Base-by-base conservation (phyloP, 2,797 vertebrate genomes). In the Mormyrus proboscirostris region DNA sequence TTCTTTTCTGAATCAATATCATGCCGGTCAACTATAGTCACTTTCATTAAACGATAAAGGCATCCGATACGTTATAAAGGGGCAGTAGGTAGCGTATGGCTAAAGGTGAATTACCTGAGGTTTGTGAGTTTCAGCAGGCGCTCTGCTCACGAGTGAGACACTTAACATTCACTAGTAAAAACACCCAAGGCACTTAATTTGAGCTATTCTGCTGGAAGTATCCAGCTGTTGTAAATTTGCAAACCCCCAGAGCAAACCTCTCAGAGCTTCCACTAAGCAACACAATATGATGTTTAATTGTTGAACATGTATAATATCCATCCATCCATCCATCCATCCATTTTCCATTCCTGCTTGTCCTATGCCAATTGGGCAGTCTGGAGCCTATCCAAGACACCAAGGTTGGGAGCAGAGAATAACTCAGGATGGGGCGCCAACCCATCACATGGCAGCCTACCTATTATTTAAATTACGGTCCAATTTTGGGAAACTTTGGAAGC, bases 101-200 rank as follows among this genome's bases (percentile, higher is more conserved):
- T 44, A 2, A 41, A 16, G 5, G 16, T 79, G 73, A 44, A 44
- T 2, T 47, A 79, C 73, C 19, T 19, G 76, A 16, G 16, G 33
- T 7, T 44, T 44, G 6, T 44, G 14, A 47, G 76, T 44, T 47
- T 29, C 38, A 82, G 73, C 0, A 44, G 38, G 38, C 16, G 6
- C 12, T n/a, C 38, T 79, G 73, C 38, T 44, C 38, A 44, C 8
- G 73, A 79, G 73, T 47, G 41, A 47, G 41, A 4, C 76, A 89
- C 22, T 47, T 12, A 50, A 84, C 22, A 10, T 84, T n/a, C 82
- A 14, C 8, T 50, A 25, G 82, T 84, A 8, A 51, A 84, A 84
- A 29, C 44, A 84, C 19, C 82, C 49, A 84, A 29, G 50, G 59
- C 76, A 84, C 84, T 84, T 65, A 79, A 90, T n/a, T n/a, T 12